Evolutionary conservation across 2,888 invertebrate genomes (phyloP).

Genomic region (Sinopyrophorus schimmeli): DNA sequence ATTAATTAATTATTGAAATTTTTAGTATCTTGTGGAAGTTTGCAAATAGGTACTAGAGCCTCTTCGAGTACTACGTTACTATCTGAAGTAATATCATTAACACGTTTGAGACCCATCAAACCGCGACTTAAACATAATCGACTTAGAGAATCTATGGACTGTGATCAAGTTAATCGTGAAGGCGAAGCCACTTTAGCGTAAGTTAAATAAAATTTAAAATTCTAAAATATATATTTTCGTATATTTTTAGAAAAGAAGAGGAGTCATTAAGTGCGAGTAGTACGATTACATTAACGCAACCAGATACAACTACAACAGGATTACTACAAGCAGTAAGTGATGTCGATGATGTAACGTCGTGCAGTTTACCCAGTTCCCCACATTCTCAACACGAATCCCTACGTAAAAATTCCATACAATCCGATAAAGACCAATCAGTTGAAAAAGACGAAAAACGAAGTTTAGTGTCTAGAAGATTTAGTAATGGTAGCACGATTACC

Average conservation of each 20-base stretch:
- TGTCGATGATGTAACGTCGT: constrained; percentile 42
- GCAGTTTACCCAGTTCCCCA: constrained; percentile 47
- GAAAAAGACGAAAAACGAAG: constrained; percentile 42
- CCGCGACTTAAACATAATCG: constrained; percentile 59
- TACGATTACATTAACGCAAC: constrained; percentile 51
- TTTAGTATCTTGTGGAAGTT: constrained; percentile 48
- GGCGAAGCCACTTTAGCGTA: constrained; percentile 51
- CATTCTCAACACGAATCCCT: constrained; percentile 48
- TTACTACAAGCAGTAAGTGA: constrained; percentile 40
- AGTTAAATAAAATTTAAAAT: constrained; percentile 24
- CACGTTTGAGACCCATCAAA: constrained; percentile 60
- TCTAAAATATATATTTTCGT: no score
- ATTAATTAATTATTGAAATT: constrained; percentile 8
- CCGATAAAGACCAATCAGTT: constrained; percentile 47
- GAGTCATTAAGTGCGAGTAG: constrained; percentile 49
- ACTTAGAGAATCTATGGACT: constrained; percentile 65
- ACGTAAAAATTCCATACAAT: constrained; percentile 52
- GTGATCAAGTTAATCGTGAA: constrained; percentile 48
- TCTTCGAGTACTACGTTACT: constrained; percentile 77
- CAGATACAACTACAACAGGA: constrained; percentile 38
- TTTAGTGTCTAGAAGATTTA: constrained; percentile 50
- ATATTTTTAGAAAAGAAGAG: constrained; percentile 50
- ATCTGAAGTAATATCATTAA: constrained; percentile 77
- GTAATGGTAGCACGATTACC: constrained; percentile 62
- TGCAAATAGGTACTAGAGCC: constrained; percentile 61